Conservation (phyloP, 2,113 vertebrate genomes). For the Seriola rivoliana region DNA sequence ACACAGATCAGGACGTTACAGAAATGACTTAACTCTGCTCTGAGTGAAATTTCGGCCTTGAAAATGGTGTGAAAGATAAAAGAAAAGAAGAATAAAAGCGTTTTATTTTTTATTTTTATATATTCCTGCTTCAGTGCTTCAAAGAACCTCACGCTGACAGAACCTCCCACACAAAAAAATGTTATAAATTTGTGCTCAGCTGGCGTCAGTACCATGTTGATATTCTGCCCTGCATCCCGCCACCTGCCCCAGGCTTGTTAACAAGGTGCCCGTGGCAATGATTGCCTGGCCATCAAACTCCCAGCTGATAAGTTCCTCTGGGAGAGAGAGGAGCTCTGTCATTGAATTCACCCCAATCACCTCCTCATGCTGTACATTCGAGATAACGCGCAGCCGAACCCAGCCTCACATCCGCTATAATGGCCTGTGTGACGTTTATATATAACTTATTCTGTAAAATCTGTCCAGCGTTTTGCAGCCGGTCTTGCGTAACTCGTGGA, state of each 20-base stretch:
- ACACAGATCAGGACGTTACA: conserved; percentile 55
- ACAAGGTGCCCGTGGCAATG: conserved; percentile 79
- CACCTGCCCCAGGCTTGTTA: conserved; percentile 79
- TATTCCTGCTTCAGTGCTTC: neutral
- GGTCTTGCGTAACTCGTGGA: neutral
- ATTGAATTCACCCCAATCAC: conserved; percentile 74
- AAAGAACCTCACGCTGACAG: conserved; percentile 48
- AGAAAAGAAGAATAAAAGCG: conserved; percentile 2
- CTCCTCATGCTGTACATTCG: conserved; percentile 67
- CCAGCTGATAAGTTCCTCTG: conserved; percentile 77
- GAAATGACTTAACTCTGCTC: conserved; percentile 10
- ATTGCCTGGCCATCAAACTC: conserved; percentile 78
- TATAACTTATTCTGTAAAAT: conserved; percentile 49
- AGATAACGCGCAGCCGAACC: conserved; percentile 62
- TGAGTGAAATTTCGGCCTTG: conserved; percentile 11
- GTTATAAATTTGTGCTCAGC: conserved; percentile 55
- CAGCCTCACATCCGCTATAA: conserved; percentile 38
- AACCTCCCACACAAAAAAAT: conserved; percentile 35
- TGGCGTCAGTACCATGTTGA: conserved; percentile 35
- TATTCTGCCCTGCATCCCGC: conserved; percentile 65
- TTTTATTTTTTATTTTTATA: neutral
- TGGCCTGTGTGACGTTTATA: conserved; percentile 28
- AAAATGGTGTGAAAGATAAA: conserved; percentile 39
- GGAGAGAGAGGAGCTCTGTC: conserved; percentile 65
- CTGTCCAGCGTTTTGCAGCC: conserved; percentile 9